Evolutionary conservation across 1,140 invertebrate species (phyloP).

Genomic region (Harpegnathos saltator): DNA sequence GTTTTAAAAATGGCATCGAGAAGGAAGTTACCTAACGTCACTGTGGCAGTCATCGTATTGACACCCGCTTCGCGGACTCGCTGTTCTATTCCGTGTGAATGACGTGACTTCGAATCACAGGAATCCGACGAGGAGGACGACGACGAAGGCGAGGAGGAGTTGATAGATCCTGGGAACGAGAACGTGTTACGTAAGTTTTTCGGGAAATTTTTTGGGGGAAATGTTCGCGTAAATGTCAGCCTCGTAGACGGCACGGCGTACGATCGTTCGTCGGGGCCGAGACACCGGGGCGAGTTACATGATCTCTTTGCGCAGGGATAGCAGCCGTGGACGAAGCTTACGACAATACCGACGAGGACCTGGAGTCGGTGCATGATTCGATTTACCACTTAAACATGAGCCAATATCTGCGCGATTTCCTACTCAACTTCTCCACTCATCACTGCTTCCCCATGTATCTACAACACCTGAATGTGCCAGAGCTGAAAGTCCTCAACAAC

Average conservation of each 20-base stretch:
- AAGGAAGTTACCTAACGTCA: not conserved
- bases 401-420: conserved; percentile 88
- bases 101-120: conserved; percentile 58
- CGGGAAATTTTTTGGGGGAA: too few relatives aligned
- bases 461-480: conserved; percentile 86
- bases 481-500: conserved; percentile 84
- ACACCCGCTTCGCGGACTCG: not conserved
- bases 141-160: conserved; percentile 79
- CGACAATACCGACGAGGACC: conserved; percentile 86
- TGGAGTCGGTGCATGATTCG: conserved; percentile 87
- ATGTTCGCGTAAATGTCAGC: not conserved
- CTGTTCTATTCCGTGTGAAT: conserved; percentile 38
- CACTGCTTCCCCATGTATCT: conserved; percentile 87
- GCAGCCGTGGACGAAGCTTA: conserved; percentile 78
- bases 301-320: conserved; percentile 71
- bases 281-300: not conserved
- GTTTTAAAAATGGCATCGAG: not conserved
- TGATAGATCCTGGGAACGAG: conserved; percentile 80
- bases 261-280: not conserved
- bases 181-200: conserved; percentile 76
- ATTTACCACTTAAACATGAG: conserved; percentile 88
- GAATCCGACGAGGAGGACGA: conserved; percentile 83
- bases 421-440: conserved; percentile 88
- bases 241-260: too few relatives aligned
- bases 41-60: not conserved